phyloP scores from a whole-genome alignment of 2,888 invertebrate species.

The Drosophila falleni region DNA sequence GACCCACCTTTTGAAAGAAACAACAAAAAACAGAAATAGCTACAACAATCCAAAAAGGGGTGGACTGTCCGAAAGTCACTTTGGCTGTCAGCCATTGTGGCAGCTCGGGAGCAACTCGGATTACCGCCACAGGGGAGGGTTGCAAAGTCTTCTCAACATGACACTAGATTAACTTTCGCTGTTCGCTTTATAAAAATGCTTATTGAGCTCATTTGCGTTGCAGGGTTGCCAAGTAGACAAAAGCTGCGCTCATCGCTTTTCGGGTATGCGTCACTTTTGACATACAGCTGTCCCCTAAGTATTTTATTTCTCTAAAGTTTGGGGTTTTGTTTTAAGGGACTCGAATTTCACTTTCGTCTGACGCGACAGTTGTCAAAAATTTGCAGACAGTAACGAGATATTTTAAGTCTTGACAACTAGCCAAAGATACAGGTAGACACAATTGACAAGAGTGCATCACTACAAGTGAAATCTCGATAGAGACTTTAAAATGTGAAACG shows the following conservation, averaged over 20 bases:
- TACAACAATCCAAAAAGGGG: constrained; percentile 27
- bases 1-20: constrained; percentile 22
- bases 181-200: constrained; percentile 39
- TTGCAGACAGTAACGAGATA: constrained; percentile 54
- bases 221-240: constrained; percentile 22
- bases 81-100: constrained; percentile 33
- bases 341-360: constrained; percentile 65
- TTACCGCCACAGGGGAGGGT: constrained; percentile 35
- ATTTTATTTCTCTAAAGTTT: constrained; percentile 10
- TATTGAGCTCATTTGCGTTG: constrained; percentile 47
- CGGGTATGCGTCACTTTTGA: constrained; percentile 33
- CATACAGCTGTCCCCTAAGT: constrained; percentile 43
- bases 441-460: constrained; percentile 26
- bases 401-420: constrained; percentile 24
- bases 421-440: constrained; percentile 40
- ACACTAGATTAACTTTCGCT: constrained; percentile 53
- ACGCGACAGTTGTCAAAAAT: constrained; percentile 44
- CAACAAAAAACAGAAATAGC: not conserved
- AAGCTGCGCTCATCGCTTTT: constrained; percentile 35
- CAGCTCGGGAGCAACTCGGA: constrained; percentile 29
- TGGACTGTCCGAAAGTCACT: constrained; percentile 32
- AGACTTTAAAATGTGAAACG: constrained; percentile 40
- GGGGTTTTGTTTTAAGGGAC: constrained; percentile 31
- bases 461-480: constrained; percentile 56
- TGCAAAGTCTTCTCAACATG: constrained; percentile 26